Conservation (phyloP, 2,888 invertebrate species). For the Quadroppia sp. region DNA sequence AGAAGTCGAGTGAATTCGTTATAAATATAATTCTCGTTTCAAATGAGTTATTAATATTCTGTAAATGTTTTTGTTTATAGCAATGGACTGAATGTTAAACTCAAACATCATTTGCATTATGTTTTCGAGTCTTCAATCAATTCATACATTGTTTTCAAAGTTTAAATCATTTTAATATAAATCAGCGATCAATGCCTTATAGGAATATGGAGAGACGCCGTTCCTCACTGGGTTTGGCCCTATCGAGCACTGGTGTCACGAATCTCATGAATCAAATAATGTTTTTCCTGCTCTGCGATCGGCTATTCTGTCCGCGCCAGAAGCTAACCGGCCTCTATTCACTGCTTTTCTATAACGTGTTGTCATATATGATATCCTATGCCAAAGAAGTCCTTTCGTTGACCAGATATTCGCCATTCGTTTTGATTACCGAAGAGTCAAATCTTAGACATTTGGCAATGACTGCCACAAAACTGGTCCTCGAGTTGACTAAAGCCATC, state of each 20-base stretch:
- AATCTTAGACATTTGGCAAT: conserved; percentile 72
- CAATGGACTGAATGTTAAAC: too few species aligned
- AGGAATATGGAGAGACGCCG: background rate
- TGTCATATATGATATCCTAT: conserved; percentile 71
- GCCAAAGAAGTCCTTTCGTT: conserved; percentile 68
- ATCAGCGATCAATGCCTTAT: background rate
- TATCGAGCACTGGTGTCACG: conserved; percentile 38
- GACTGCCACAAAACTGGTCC: conserved; percentile 72
- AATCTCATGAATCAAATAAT: conserved; percentile 59
- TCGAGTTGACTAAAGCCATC: conserved; percentile 76
- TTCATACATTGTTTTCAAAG: too few species aligned
- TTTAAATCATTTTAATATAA: too few species aligned
- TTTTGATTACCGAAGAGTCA: conserved; percentile 67
- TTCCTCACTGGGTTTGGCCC: background rate
- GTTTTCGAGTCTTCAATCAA: too few species aligned
- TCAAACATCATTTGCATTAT: too few species aligned
- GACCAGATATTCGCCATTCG: conserved; percentile 72
- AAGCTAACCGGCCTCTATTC: conserved; percentile 68
- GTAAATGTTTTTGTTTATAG: too few species aligned
- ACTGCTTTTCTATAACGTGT: conserved; percentile 74
- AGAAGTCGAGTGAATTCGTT: too few species aligned
- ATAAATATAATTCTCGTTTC: too few species aligned
- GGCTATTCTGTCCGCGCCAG: conserved; percentile 60
- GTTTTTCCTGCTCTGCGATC: conserved; percentile 69
- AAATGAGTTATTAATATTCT: too few species aligned